Evolutionary conservation across 2,797 vertebrate genomes (phyloP).

Genomic region (Gadopsis bispinosus): DNA sequence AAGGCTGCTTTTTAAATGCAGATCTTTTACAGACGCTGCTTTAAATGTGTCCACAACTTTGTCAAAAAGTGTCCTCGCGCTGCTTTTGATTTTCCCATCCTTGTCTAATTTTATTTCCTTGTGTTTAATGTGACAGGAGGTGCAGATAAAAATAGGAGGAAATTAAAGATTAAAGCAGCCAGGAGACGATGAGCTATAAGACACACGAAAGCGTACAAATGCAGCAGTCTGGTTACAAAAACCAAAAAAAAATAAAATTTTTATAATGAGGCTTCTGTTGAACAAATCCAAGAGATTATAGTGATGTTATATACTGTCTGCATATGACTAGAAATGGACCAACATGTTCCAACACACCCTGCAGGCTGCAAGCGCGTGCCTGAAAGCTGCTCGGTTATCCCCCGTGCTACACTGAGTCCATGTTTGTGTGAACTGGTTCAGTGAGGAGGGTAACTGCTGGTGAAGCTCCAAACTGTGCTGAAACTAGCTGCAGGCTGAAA

Average conservation of each 20-base stretch:
- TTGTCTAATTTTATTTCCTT: conserved; percentile 27
- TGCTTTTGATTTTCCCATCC: conserved; percentile 4
- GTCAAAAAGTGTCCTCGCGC: conserved; percentile 9
- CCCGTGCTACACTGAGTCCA: background rate
- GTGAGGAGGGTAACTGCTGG: conserved; percentile 32
- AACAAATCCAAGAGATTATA: conserved; percentile 19
- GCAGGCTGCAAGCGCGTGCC: conserved; percentile 34
- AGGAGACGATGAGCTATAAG: conserved; percentile 28
- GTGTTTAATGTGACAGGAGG: conserved; percentile 26
- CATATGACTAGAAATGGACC: conserved; percentile 32
- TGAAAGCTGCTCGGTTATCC: conserved; percentile 32
- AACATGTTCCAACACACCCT: conserved; percentile 50
- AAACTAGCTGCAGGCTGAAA: conserved; percentile 34
- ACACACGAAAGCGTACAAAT: conserved; percentile 4
- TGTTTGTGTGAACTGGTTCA: conserved; percentile 51
- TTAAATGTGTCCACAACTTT: conserved; percentile 29
- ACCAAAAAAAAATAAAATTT: conserved; percentile 18
- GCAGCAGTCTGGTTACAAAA: conserved; percentile 4
- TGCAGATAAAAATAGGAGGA: conserved; percentile 36
- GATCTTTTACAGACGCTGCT: conserved; percentile 49
- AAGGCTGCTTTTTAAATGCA: background rate
- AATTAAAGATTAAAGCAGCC: conserved; percentile 27
- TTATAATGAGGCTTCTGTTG: background rate
- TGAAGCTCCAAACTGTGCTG: conserved; percentile 21
- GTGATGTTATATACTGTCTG: conserved; percentile 13